phyloP scores from a whole-genome alignment of 2,888 invertebrate genomes.

The Chrysolina oricalcia region DNA sequence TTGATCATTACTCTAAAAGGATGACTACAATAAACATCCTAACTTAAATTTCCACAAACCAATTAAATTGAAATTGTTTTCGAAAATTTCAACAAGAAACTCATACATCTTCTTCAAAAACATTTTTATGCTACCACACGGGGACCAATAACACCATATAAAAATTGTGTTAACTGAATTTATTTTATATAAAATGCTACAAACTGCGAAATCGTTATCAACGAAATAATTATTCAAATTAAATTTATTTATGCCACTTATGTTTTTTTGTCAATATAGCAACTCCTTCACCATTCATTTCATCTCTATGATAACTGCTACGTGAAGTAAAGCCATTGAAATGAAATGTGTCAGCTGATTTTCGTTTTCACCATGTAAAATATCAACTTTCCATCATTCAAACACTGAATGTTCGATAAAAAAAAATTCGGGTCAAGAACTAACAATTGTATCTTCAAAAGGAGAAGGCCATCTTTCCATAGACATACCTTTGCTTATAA shows the following conservation, averaged over 20 bases:
- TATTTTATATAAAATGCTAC: constrained; percentile 19
- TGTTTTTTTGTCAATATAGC: constrained; percentile 10
- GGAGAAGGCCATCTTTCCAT: too few relatives aligned
- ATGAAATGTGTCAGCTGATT: background rate
- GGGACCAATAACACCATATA: constrained; percentile 2
- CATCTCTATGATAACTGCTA: constrained; percentile 2
- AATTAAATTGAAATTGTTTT: constrained; percentile 23
- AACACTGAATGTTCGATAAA: too few relatives aligned
- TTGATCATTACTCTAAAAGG: background rate
- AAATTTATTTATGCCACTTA: background rate
- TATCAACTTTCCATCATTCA: too few relatives aligned
- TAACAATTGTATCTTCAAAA: too few relatives aligned
- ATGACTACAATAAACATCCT: too few relatives aligned
- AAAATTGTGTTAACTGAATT: constrained; percentile 4
- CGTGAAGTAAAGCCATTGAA: background rate
- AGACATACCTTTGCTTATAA: too few relatives aligned
- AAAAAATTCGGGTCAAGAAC: too few relatives aligned
- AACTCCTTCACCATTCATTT: constrained; percentile 9
- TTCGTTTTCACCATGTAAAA: background rate
- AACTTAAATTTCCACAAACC: constrained; percentile 13
- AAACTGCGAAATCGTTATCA: constrained; percentile 5
- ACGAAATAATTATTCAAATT: constrained; percentile 1
- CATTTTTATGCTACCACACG: background rate
- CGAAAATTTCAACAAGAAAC: constrained; percentile 13
- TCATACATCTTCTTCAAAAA: constrained; percentile 18